These are phyloP conservation scores for Aproaerema taeniolella DNA, from an alignment of 2,888 invertebrate genomes.

Conservation along the genomic window DNA sequence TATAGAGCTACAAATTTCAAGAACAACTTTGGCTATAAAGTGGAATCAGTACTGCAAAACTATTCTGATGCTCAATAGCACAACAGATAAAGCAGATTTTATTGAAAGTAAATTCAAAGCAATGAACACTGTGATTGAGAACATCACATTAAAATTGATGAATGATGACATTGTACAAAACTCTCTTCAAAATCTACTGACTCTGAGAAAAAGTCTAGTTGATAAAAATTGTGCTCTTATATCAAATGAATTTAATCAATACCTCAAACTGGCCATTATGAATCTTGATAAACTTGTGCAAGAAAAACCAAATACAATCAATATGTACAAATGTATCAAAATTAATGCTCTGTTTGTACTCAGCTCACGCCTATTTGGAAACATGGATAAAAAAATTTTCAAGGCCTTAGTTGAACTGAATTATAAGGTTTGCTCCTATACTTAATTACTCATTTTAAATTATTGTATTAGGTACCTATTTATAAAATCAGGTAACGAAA, in stretches of 20 bases:
- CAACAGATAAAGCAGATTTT: slow-evolving; percentile 78
- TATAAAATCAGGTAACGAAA: background rate
- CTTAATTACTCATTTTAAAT: no score
- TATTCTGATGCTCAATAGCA: slow-evolving; percentile 82
- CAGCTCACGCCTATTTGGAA: slow-evolving; percentile 84
- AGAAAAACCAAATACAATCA: slow-evolving; percentile 70
- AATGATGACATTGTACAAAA: slow-evolving; percentile 83
- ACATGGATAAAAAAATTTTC: slow-evolving; percentile 85
- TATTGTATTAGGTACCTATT: no score
- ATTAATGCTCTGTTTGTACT: slow-evolving; percentile 83
- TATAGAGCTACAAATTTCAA: slow-evolving; percentile 79
- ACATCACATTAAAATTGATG: slow-evolving; percentile 81
- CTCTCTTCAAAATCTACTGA: slow-evolving; percentile 58
- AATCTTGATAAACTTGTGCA: slow-evolving; percentile 78
- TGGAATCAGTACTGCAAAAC: slow-evolving; percentile 89
- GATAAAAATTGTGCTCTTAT: slow-evolving; percentile 61
- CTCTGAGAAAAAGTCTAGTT: slow-evolving; percentile 58
- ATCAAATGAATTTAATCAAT: slow-evolving; percentile 81
- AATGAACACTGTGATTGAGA: slow-evolving; percentile 83
- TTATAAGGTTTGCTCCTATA: slow-evolving; percentile 83
- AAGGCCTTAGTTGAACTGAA: slow-evolving; percentile 86
- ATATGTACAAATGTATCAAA: slow-evolving; percentile 80
- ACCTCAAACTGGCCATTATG: slow-evolving; percentile 78
- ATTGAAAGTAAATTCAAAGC: slow-evolving; percentile 79
- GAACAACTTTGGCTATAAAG: slow-evolving; percentile 63